Base-by-base conservation (phyloP, 2,113 vertebrate species). In the Himantopus leucocephalus region DNA sequence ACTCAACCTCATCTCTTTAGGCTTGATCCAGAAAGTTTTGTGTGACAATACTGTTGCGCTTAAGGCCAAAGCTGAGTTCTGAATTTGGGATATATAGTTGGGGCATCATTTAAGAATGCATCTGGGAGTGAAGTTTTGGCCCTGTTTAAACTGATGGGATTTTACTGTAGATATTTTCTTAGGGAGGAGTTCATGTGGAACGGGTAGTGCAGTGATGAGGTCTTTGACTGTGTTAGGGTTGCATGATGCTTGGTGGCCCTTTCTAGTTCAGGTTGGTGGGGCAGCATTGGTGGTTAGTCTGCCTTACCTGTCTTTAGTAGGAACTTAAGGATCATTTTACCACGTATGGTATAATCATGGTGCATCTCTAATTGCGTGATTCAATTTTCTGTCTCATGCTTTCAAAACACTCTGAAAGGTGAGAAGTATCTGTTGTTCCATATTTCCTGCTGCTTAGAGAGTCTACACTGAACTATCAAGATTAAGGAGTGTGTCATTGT, bases 261-360 rank as follows among this genome's bases (percentile, higher is more conserved):
- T 76, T 41, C 41, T 39, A n/a, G 10, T n/a, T 71, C 21, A 59
- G 47, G 16, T 3, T 77, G 45, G 6, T 56, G 19, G 14, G 14
- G 17, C 20, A 55, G 18, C 15, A 6, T 2, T 53, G n/a, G 17
- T n/a, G 22, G 35, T 70, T 29, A 13, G 5, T 64, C 43, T 75
- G 14, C 26, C 29, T 68, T 39, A 35, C 14, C 9, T 34, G 8
- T 5, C 70, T 68, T 66, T 55, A 60, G 7, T n/a, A 41, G 45
- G 81, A 75, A 60, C 14, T 19, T 74, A 30, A 74, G 53, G 30
- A 39, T 43, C 14, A 2, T 48, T 87, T 56, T 73, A 30, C 23
- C 0, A 0, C 1, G 0, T 62, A 20, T 17, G 8, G 14, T 56
- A 45, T 74, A 48, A 59, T 19, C 17, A 41, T 34, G 13, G 2